Evolutionary conservation across 2,797 vertebrate genomes (phyloP).

Genomic region (Carduelis carduelis): DNA sequence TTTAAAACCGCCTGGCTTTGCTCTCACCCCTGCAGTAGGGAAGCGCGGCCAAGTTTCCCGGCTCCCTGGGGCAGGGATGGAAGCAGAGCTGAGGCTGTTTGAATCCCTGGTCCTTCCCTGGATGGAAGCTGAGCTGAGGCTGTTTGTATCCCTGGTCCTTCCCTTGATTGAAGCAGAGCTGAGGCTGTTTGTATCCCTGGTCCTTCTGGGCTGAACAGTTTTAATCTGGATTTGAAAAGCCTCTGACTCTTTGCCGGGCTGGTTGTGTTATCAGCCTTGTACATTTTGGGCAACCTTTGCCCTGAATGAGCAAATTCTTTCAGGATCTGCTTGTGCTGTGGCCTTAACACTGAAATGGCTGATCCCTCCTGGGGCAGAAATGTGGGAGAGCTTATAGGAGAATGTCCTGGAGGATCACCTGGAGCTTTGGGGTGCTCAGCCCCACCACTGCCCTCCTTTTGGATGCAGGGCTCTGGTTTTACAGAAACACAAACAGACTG

Average conservation of each 20-base stretch:
- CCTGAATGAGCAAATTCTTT: not conserved
- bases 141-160: not conserved
- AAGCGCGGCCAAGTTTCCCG: not conserved
- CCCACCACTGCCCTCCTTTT: not conserved
- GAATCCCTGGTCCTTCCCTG: not conserved
- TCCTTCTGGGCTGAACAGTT: not conserved
- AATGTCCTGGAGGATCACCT: not conserved
- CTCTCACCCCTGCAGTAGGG: not conserved
- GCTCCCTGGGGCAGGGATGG: not conserved
- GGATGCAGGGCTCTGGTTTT: not conserved
- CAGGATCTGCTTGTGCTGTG: not conserved
- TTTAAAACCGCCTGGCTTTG: not conserved
- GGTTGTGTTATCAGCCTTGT: not conserved
- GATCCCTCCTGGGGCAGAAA: not conserved
- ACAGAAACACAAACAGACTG: not conserved
- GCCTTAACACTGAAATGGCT: not conserved
- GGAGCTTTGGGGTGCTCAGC: not conserved
- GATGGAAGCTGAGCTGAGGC: not conserved
- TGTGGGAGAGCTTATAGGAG: not conserved
- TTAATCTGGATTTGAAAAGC: not conserved
- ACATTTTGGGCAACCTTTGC: not conserved
- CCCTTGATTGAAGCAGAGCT: not conserved
- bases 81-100: not conserved
- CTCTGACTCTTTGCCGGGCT: not conserved
- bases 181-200: not conserved